Evolutionary conservation across 2,797 vertebrate species (phyloP), one percentile per base, ranked within the genome.

Genomic region (Neoniphon sammara): DNA sequence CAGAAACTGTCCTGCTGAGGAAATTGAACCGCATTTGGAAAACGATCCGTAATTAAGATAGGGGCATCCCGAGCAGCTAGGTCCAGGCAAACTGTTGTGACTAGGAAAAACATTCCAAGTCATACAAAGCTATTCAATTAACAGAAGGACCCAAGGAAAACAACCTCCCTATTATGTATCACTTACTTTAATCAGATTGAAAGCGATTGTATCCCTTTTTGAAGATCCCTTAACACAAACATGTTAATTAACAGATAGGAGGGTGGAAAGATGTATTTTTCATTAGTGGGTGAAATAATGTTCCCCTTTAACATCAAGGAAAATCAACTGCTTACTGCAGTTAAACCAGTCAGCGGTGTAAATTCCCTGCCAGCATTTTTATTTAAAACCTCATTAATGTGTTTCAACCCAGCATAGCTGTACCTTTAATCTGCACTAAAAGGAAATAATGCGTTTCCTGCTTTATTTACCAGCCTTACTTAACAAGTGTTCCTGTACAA

Each of bases 401-500:
- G 85, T 92, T 94, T 93, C 91, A 91, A 91, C 77, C 92, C 88
- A 77, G 89, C 89, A 84, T 88, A 86, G 91, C 92, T 91, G 91
- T 93, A 94, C 92, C 93, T 97, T 97, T 96, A 88, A 97, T 98
- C 96, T 96, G 94, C 95, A 95, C 94, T 95, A 96, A 97, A 97
- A 95, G 95, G 96, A 97, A 98, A 97, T 96, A 95, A 95, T 95
- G 95, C 92, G 91, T 94, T 97, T 98, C 96, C 96, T 97, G 96
- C 95, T 95, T 96, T 97, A 96, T 98, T 99, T 97, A 95, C 96
- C 95, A 95, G 95, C 94, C 94, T 94, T 95, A 97, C 96, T 96
- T 97, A 98, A 96, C 95, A 96, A 97, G 95, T 95, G 96, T 95
- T 97, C 96, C 96, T 94, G 96, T 95, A 97, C 96, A 98, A 98